These are phyloP conservation scores for Tenualosa ilisha DNA, from an alignment of 2,797 vertebrate genomes.

Conservation along the genomic window DNA sequence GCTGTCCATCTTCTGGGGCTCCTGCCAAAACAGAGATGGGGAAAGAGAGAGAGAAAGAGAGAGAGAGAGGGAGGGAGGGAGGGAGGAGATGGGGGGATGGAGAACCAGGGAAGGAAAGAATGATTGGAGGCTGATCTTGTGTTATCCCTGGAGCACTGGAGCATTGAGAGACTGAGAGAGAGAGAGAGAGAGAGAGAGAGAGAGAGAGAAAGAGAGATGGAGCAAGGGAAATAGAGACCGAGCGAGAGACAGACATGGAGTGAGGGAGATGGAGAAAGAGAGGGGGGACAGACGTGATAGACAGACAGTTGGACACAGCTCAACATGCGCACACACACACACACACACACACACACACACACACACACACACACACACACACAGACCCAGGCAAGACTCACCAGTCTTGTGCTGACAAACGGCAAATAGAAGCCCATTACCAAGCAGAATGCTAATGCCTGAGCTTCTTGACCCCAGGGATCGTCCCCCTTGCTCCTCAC, in stretches of 20 bases:
- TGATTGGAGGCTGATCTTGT: neutral
- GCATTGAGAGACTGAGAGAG: conserved; percentile 38
- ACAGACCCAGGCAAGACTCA: conserved; percentile 57
- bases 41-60: neutral
- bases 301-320: conserved; percentile 62
- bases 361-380: conserved; percentile 46
- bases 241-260: neutral
- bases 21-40: conserved; percentile 5
- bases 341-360: too few species aligned
- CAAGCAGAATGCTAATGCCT: conserved; percentile 65
- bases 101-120: conserved; percentile 8
- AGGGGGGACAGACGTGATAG: conserved; percentile 10
- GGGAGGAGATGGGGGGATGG: too few species aligned
- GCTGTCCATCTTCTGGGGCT: conserved; percentile 9
- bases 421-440: conserved; percentile 72
- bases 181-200: conserved; percentile 21
- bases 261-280: conserved; percentile 18
- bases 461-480: conserved; percentile 62
- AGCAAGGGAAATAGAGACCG: conserved; percentile 26
- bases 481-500: neutral
- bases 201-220: neutral
- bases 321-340: conserved; percentile 52
- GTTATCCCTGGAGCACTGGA: conserved; percentile 12
- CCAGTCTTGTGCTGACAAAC: conserved; percentile 74
- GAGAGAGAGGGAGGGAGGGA: neutral